Percentiles rank a stretch among this genome's conserved stretches.
Evolutionary conservation across 23 tunicate genomes (phyloP).

Genomic region (Styela clava): DNA sequence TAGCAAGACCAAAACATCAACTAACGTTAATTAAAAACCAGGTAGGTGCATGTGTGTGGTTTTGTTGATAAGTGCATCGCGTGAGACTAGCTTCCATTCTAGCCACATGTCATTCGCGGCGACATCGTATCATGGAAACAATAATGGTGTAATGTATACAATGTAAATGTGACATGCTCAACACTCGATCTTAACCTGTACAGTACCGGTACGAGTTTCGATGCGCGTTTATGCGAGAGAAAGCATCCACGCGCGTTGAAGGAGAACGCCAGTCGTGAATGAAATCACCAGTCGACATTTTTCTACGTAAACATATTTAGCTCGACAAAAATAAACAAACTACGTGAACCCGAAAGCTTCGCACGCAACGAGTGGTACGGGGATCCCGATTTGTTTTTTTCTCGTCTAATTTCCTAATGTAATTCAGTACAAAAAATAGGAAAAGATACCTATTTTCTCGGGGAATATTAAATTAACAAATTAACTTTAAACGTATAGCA

Average conservation of each 20-base stretch:
- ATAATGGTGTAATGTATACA: background rate
- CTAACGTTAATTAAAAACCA: too few species aligned
- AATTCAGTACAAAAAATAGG: too few species aligned
- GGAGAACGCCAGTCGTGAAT: background rate
- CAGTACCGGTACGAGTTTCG: background rate
- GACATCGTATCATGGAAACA: background rate
- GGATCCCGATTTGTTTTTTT: background rate
- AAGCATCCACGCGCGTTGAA: background rate
- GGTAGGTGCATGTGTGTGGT: too few species aligned
- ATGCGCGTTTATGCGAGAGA: background rate
- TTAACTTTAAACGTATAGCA: too few species aligned
- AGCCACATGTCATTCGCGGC: background rate
- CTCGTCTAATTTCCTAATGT: conserved; percentile 2
- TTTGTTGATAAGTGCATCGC: too few species aligned
- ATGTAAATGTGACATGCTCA: background rate
- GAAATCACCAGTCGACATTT: background rate
- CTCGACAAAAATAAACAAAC: conserved; percentile 15
- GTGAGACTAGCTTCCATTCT: background rate
- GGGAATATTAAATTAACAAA: too few species aligned
- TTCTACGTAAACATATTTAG: conserved; percentile 2
- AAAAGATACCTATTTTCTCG: too few species aligned
- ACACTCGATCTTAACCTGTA: background rate
- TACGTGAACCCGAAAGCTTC: conserved; percentile 4
- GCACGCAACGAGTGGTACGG: conserved; percentile 1
- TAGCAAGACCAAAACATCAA: too few species aligned